Conservation (phyloP, 2,888 invertebrate genomes). For the Melinaea menophilus region DNA sequence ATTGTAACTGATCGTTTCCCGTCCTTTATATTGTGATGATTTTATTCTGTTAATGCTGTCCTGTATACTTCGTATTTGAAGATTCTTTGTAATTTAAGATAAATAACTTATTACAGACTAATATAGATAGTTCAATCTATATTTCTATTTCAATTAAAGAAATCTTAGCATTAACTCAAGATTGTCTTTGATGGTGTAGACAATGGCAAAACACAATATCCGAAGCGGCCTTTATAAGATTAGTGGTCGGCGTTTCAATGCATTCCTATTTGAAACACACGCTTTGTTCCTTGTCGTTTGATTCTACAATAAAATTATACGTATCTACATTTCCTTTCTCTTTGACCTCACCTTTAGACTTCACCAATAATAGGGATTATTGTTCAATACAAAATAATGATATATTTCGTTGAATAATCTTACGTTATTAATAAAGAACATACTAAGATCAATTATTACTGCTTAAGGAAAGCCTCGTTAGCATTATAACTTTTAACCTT, state of each 20-base stretch:
- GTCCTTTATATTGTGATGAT: conserved; percentile 11
- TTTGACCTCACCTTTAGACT: neutral
- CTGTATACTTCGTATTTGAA: no score
- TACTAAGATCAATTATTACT: no score
- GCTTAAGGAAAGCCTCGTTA: no score
- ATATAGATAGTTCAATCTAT: no score
- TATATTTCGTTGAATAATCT: neutral
- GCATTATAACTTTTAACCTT: no score
- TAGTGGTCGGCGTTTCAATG: conserved; percentile 16
- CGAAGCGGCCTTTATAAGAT: conserved; percentile 16
- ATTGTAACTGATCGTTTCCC: conserved; percentile 26
- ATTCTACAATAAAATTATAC: conserved; percentile 20
- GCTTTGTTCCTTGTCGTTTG: conserved; percentile 13
- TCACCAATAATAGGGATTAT: neutral
- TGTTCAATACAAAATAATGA: neutral
- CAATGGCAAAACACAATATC: conserved; percentile 16
- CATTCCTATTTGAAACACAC: conserved; percentile 19
- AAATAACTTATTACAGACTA: no score
- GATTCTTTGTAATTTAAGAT: no score
- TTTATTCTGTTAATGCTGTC: neutral
- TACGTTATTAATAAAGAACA: no score
- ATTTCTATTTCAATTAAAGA: neutral
- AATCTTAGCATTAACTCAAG: conserved; percentile 3
- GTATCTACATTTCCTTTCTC: conserved; percentile 14
- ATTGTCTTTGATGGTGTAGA: conserved; percentile 19